Evolutionary conservation across 2,113 vertebrate genomes (phyloP).

Genomic region (Gopherus flavomarginatus): DNA sequence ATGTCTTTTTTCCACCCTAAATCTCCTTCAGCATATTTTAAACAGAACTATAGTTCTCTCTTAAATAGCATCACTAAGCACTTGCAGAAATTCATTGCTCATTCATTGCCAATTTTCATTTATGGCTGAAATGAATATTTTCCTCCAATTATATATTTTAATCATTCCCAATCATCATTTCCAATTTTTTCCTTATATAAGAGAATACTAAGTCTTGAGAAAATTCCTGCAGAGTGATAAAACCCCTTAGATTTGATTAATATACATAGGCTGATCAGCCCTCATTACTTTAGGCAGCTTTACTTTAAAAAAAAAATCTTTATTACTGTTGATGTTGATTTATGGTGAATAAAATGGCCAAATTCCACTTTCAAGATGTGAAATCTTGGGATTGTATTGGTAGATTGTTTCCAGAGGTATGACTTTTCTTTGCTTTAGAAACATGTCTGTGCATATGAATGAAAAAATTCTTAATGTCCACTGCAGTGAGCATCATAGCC

Average conservation of each 20-base stretch:
- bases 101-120: slow-evolving; percentile 71
- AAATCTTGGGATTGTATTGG: slow-evolving; percentile 10
- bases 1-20: not conserved
- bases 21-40: slow-evolving; percentile 66
- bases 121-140: slow-evolving; percentile 71
- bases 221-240: slow-evolving; percentile 66
- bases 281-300: slow-evolving; percentile 60
- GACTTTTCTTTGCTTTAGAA: slow-evolving; percentile 20
- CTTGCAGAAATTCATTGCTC: slow-evolving; percentile 52
- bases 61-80: slow-evolving; percentile 60
- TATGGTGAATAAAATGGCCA: slow-evolving; percentile 40
- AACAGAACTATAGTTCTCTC: slow-evolving; percentile 56
- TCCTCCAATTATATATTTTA: slow-evolving; percentile 72
- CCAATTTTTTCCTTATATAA: not conserved
- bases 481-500: not conserved
- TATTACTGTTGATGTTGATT: slow-evolving; percentile 46
- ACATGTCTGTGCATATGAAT: not conserved
- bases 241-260: slow-evolving; percentile 52
- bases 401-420: not conserved
- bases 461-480: not conserved
- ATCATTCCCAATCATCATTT: slow-evolving; percentile 55
- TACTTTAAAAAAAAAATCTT: slow-evolving; percentile 15
- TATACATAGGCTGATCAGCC: slow-evolving; percentile 27
- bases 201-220: slow-evolving; percentile 61
- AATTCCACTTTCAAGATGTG: slow-evolving; percentile 22